Conservation (phyloP, 2,113 vertebrate species). For the Elachura formosa region DNA sequence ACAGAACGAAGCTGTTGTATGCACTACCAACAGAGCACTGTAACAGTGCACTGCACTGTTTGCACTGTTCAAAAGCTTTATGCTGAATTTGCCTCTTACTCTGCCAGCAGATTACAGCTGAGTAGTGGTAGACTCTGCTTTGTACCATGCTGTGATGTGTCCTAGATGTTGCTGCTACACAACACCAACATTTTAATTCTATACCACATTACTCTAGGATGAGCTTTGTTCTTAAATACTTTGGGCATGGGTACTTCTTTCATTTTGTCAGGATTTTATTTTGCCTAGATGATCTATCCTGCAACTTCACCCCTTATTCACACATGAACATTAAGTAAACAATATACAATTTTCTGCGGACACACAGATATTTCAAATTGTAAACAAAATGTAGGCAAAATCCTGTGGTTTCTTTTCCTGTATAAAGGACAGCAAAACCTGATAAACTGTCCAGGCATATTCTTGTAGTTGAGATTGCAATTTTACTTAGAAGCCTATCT, state of each 20-base stretch:
- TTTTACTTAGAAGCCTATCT: neutral
- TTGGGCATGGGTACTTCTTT: accelerated
- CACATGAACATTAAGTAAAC: neutral
- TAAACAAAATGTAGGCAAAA: neutral
- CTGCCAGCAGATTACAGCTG: neutral
- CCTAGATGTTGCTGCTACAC: neutral
- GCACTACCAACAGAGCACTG: no score
- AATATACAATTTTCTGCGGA: neutral
- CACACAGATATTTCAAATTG: neutral
- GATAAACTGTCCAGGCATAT: neutral
- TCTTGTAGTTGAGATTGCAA: neutral
- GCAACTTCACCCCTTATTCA: neutral
- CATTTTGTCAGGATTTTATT: neutral
- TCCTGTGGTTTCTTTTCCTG: neutral
- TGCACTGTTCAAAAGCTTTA: neutral
- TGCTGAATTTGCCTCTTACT: neutral
- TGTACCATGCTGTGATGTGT: accelerated
- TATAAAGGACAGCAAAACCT: neutral
- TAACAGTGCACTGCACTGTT: no score
- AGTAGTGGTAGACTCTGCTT: neutral
- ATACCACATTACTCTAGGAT: neutral
- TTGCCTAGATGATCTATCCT: neutral
- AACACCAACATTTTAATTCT: neutral
- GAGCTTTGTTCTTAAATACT: neutral
- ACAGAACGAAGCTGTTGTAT: neutral